These are phyloP conservation scores for Macrotis lagotis DNA, from an alignment of 2,113 vertebrate species.

Conservation along the genomic window DNA sequence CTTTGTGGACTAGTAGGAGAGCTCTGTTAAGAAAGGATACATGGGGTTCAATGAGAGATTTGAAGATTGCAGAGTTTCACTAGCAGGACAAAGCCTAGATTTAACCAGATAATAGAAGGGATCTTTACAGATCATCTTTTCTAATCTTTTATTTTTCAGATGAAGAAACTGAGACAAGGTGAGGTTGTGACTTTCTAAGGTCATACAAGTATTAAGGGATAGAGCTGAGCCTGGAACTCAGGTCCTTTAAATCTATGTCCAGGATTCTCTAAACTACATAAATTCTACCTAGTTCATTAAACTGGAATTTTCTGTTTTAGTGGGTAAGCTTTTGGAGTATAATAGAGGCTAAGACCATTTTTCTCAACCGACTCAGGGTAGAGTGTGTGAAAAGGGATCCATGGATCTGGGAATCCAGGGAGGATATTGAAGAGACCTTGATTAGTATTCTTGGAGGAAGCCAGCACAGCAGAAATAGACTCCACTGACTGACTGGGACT, in stretches of 20 bases:
- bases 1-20: background rate
- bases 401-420: background rate
- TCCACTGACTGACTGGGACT: background rate
- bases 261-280: background rate
- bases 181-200: background rate
- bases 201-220: background rate
- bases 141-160: background rate
- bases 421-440: background rate
- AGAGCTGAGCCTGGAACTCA: background rate
- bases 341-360: background rate
- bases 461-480: background rate
- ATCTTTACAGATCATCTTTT: background rate
- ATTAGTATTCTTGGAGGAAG: background rate
- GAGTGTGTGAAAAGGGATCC: background rate
- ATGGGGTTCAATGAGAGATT: slow-evolving; percentile 51
- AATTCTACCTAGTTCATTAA: background rate
- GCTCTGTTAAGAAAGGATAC: slow-evolving; percentile 24
- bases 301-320: background rate
- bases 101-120: background rate
- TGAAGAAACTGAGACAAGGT: background rate
- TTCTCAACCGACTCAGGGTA: background rate
- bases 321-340: background rate
- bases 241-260: background rate
- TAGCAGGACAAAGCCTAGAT: background rate
- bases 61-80: slow-evolving; percentile 25